Percentiles rank a stretch among this genome's conserved stretches.
phyloP scores from a whole-genome alignment of 2,888 invertebrate species.

The Plagodis dolabraria region DNA sequence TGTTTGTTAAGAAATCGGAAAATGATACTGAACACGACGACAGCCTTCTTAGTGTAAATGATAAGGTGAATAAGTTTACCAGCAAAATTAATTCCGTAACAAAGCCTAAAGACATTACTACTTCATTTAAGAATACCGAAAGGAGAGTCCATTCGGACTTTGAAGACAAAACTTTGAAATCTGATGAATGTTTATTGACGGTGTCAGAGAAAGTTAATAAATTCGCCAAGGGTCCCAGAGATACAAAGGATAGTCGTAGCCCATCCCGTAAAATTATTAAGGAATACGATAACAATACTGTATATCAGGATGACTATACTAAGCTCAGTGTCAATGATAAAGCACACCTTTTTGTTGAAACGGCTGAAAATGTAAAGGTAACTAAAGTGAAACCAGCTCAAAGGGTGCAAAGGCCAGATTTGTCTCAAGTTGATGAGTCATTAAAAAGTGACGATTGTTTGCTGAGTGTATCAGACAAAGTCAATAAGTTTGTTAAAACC shows the following conservation, averaged over 20 bases:
- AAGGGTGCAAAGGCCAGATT: conserved; percentile 78
- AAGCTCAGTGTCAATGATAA: conserved; percentile 87
- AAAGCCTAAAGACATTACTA: conserved; percentile 58
- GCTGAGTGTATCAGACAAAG: conserved; percentile 87
- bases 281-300: conserved; percentile 82
- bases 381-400: conserved; percentile 65
- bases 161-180: conserved; percentile 75
- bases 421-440: conserved; percentile 84
- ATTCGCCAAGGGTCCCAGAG: conserved; percentile 81
- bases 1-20: conserved; percentile 67
- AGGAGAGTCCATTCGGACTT: conserved; percentile 78
- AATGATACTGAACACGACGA: conserved; percentile 75
- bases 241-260: conserved; percentile 67
- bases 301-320: conserved; percentile 77
- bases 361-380: conserved; percentile 83
- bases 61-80: conserved; percentile 82
- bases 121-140: conserved; percentile 64
- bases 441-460: conserved; percentile 85
- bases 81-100: conserved; percentile 65
- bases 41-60: conserved; percentile 82
- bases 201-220: conserved; percentile 89
- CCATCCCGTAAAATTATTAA: conserved; percentile 71
- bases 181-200: conserved; percentile 87
- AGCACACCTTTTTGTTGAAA: conserved; percentile 86
- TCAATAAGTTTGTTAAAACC: conserved; percentile 86